Evolutionary conservation across 1,140 invertebrate genomes (phyloP).

Genomic region (Adelges cooleyi): DNA sequence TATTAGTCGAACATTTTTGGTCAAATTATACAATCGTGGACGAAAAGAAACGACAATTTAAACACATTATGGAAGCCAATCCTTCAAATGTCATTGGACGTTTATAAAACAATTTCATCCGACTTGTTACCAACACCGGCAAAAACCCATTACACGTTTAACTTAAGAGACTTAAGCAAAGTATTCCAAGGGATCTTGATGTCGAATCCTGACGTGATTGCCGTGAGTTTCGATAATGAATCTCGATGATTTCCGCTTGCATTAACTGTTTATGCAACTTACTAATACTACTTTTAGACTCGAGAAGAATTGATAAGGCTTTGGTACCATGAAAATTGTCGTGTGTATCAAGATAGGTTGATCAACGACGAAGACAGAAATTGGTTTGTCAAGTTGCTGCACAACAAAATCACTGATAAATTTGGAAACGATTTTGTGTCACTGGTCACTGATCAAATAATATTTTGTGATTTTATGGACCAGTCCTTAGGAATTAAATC

Average conservation of each 20-base stretch:
- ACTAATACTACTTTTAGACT: constrained; percentile 43
- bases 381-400: constrained; percentile 62
- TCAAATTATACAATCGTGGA: not conserved
- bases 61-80: not conserved
- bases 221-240: not conserved
- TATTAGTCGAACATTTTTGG: not conserved
- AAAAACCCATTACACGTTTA: constrained; percentile 91
- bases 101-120: not conserved
- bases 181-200: constrained; percentile 62
- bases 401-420: constrained; percentile 45
- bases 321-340: constrained; percentile 87
- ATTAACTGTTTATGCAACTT: not conserved
- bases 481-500: constrained; percentile 37
- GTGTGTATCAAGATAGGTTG: constrained; percentile 85
- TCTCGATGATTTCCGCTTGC: not conserved
- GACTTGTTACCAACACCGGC: constrained; percentile 79
- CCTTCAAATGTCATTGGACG: not conserved
- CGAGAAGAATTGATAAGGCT: no score
- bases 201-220: not conserved
- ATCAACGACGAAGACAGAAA: constrained; percentile 66
- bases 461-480: constrained; percentile 81
- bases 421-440: constrained; percentile 51
- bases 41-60: not conserved
- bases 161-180: constrained; percentile 84
- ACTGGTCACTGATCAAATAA: constrained; percentile 50